Conservation (phyloP, 2,113 vertebrate genomes). For the Peromyscus polionotus region DNA sequence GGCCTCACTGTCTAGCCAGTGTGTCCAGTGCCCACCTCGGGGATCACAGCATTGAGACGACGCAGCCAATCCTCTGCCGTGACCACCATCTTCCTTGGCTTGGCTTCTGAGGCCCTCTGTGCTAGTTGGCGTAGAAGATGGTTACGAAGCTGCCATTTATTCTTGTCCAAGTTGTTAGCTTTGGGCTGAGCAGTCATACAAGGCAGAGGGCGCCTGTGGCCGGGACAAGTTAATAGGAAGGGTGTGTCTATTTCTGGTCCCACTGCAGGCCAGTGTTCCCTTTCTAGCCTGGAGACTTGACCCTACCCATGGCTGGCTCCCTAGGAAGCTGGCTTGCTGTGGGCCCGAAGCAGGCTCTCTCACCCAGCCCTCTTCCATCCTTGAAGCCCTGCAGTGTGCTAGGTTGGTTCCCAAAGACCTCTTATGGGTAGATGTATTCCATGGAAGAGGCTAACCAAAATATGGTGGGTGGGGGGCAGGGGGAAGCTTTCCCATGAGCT, state of each 20-base stretch:
- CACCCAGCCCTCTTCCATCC: background rate
- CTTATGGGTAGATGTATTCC: background rate
- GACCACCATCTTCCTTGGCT: constrained; percentile 65
- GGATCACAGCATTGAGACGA: background rate
- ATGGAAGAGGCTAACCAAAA: background rate
- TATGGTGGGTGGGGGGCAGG: accelerated
- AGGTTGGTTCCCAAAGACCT: background rate
- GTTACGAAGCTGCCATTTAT: constrained; percentile 71
- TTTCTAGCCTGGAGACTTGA: background rate
- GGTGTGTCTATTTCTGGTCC: background rate
- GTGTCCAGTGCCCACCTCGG: constrained; percentile 70
- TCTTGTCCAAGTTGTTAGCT: constrained; percentile 77
- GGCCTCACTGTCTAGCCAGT: accelerated
- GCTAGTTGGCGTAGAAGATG: constrained; percentile 67
- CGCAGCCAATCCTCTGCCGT: constrained; percentile 82
- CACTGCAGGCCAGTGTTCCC: background rate
- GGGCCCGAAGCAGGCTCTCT: background rate
- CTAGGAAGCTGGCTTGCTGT: background rate
- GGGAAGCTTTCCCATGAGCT: background rate
- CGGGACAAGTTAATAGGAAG: background rate
- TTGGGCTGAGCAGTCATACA: constrained; percentile 34
- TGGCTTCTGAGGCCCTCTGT: background rate
- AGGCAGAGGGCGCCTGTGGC: constrained; percentile 77
- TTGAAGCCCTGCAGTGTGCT: background rate
- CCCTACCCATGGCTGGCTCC: too few species aligned